phyloP scores from a whole-genome alignment of 2,888 invertebrate genomes.

The Schizaphis graminum region DNA sequence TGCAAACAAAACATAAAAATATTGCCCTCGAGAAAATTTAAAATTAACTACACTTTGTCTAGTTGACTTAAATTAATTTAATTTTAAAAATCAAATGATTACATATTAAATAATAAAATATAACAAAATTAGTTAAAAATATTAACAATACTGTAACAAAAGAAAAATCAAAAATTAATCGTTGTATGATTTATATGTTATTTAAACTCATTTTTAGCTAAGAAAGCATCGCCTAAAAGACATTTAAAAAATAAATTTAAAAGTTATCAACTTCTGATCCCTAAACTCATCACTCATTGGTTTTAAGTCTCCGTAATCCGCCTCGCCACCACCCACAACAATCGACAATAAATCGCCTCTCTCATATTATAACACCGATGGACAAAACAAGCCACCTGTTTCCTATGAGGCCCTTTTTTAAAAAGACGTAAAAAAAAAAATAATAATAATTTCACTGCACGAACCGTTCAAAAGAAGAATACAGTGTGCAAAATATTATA shows the following conservation, averaged over 20 bases:
- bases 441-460: neutral
- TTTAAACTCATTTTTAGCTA: neutral
- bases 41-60: too few relatives aligned
- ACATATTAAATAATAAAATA: too few relatives aligned
- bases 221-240: neutral
- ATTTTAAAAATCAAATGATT: too few relatives aligned
- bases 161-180: neutral
- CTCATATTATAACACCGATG: neutral
- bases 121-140: neutral
- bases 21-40: too few relatives aligned
- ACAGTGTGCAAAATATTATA: neutral
- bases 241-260: neutral
- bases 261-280: neutral
- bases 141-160: neutral
- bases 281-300: neutral
- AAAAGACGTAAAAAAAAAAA: neutral
- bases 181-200: neutral
- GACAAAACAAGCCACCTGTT: neutral
- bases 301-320: neutral
- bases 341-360: neutral
- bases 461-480: neutral
- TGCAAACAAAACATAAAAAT: too few relatives aligned
- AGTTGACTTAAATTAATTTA: too few relatives aligned
- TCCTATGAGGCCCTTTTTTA: neutral
- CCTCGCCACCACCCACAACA: neutral